phyloP scores from a whole-genome alignment of 2,888 invertebrate species.

The Caenorhabditis sulstoni region DNA sequence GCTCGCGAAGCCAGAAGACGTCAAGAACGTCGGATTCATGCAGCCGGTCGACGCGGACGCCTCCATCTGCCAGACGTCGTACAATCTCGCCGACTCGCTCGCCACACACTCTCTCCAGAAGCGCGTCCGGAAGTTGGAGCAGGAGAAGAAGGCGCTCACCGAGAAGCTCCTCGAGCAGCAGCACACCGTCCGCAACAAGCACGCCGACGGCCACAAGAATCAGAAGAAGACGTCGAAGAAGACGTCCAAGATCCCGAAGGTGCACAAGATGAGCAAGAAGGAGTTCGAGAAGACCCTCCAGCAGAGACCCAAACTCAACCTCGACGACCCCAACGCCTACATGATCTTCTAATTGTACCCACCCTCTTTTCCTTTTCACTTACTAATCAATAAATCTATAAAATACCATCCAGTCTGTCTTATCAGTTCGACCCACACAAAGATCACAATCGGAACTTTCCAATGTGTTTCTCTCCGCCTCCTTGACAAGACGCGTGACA shows the following conservation, averaged over 20 bases:
- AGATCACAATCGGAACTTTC: conserved; percentile 45
- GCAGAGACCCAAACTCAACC: background rate
- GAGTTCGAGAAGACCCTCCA: background rate
- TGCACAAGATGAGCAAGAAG: background rate
- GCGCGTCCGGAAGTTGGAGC: conserved; percentile 27
- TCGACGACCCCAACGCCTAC: conserved; percentile 25
- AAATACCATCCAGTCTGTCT: background rate
- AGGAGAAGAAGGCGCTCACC: conserved; percentile 18
- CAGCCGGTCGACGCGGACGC: background rate
- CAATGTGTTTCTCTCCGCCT: background rate
- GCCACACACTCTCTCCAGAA: conserved; percentile 3
- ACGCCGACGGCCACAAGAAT: background rate
- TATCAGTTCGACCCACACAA: conserved; percentile 14
- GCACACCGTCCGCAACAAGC: background rate
- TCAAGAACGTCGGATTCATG: conserved; percentile 15
- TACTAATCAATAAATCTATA: conserved; percentile 3
- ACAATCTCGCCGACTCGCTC: conserved; percentile 32
- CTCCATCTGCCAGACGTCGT: conserved; percentile 27
- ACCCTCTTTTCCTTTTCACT: background rate
- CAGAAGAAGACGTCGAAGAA: background rate
- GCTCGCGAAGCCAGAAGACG: conserved; percentile 2
- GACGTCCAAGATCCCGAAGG: background rate
- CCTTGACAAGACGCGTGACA: background rate
- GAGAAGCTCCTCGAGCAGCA: conserved; percentile 29
- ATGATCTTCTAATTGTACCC: conserved; percentile 6